Percentiles rank a stretch among this genome's conserved stretches.
phyloP scores from a whole-genome alignment of 2,113 vertebrate species.

The zebrafish (Danio rerio) region GRCz12tu NC_133176.1:56464001-56464500 shows the following conservation, averaged over 20 bases:
- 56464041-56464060: no score
- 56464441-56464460: slow-evolving; percentile 49
- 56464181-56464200: background rate
- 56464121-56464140: no score
- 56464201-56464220: background rate
- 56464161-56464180: background rate
- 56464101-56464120: no score
- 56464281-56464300: background rate
- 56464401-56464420: slow-evolving; percentile 65
- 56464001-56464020: no score
- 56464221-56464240: background rate
- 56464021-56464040: no score
- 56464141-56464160: no score
- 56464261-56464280: background rate
- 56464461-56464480: slow-evolving; percentile 29
- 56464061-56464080: no score
- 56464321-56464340: background rate
- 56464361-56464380: slow-evolving; percentile 9
- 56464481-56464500: slow-evolving; percentile 29
- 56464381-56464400: slow-evolving; percentile 42
- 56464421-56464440: slow-evolving; percentile 65
- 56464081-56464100: no score
- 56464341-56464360: background rate
- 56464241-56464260: background rate
- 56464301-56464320: background rate